Conservation (phyloP, 2,888 invertebrate genomes). For the Malthinus flaveolus region DNA sequence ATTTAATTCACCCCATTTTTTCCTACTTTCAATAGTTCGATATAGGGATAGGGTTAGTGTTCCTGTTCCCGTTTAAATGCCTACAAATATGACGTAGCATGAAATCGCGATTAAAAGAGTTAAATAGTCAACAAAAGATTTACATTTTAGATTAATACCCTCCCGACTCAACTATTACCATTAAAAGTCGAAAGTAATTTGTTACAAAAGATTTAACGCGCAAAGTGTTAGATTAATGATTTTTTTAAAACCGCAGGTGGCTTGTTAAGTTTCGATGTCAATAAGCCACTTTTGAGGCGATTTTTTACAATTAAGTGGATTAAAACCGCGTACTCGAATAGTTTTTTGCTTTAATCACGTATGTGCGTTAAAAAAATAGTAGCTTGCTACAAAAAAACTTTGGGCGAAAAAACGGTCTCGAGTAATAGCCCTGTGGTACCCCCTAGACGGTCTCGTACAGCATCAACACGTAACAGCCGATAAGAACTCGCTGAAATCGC, state of each 20-base stretch:
- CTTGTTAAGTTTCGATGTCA: conserved; percentile 30
- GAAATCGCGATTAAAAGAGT: conserved; percentile 54
- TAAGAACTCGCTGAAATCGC: too few relatives aligned
- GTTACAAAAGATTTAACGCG: conserved; percentile 36
- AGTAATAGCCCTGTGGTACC: too few relatives aligned
- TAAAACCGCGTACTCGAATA: too few relatives aligned
- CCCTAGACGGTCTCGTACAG: too few relatives aligned
- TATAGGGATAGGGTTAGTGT: conserved; percentile 26
- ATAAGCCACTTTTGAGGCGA: neutral
- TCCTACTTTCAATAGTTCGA: neutral
- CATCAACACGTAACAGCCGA: too few relatives aligned
- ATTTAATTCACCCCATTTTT: conserved; percentile 1
- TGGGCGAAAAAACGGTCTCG: too few relatives aligned
- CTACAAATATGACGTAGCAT: conserved; percentile 53
- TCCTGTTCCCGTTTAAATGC: conserved; percentile 36
- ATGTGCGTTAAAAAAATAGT: too few relatives aligned
- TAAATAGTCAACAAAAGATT: conserved; percentile 51
- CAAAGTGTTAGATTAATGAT: conserved; percentile 48
- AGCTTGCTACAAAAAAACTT: too few relatives aligned
- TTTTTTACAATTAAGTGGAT: neutral
- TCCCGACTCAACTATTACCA: conserved; percentile 29
- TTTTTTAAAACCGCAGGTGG: conserved; percentile 47
- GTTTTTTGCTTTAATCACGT: too few relatives aligned
- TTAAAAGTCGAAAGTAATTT: conserved; percentile 40
- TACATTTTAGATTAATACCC: conserved; percentile 47